A percentile compares a stretch with the other conserved stretches of the same genome.
Conservation (phyloP, 2,113 vertebrate genomes). For the Hymenochirus boettgeri region DNA sequence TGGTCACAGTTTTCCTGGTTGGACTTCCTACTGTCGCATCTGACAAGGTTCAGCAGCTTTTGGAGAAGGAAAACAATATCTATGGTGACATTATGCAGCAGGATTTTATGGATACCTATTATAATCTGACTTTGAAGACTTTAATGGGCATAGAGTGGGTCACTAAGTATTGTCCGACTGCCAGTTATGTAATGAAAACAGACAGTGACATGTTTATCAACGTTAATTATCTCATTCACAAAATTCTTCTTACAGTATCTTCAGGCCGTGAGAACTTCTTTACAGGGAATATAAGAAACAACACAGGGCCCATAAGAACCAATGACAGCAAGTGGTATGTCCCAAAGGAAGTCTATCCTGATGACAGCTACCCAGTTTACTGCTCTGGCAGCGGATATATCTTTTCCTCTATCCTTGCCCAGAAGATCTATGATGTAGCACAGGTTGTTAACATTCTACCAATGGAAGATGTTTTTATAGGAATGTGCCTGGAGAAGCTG, state of each 20-base stretch:
- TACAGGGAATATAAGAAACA: slow-evolving; percentile 27
- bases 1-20: slow-evolving; percentile 31
- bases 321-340: slow-evolving; percentile 26
- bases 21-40: background rate
- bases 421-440: slow-evolving; percentile 28
- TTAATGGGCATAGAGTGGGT: slow-evolving; percentile 42
- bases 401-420: slow-evolving; percentile 41
- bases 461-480: slow-evolving; percentile 63
- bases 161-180: slow-evolving; percentile 18
- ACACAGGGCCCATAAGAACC: background rate
- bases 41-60: slow-evolving; percentile 33
- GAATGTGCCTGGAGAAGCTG: slow-evolving; percentile 62
- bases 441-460: background rate
- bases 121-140: slow-evolving; percentile 43
- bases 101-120: slow-evolving; percentile 43
- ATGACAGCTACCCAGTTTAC: slow-evolving; percentile 29
- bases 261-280: slow-evolving; percentile 37
- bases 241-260: slow-evolving; percentile 28
- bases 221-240: slow-evolving; percentile 28
- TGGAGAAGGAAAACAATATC: background rate
- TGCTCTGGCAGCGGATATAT: slow-evolving; percentile 40
- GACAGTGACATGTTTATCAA: slow-evolving; percentile 43
- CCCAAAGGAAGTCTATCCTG: slow-evolving; percentile 31
- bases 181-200: slow-evolving; percentile 44
- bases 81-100: slow-evolving; percentile 37